phyloP scores from a whole-genome alignment of 2,888 invertebrate genomes.

The Apodemia zela region DNA sequence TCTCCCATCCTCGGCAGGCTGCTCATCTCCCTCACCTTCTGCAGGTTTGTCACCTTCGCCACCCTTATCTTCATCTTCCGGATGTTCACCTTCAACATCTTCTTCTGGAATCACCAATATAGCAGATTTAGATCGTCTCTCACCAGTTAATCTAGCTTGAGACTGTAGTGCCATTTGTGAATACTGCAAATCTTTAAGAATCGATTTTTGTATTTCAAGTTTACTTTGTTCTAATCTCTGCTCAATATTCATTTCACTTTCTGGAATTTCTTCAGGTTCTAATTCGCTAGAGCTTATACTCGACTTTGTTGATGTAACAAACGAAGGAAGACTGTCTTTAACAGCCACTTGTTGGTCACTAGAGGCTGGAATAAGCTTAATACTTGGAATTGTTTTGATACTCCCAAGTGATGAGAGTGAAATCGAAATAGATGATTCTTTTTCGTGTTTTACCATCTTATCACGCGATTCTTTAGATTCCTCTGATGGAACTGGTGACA shows the following conservation, averaged over 20 bases:
- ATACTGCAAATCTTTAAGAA: conserved; percentile 60
- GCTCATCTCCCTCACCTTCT: conserved; percentile 19
- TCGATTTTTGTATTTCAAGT: conserved; percentile 59
- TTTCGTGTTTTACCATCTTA: conserved; percentile 35
- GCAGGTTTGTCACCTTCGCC: too few relatives aligned
- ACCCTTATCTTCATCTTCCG: conserved; percentile 40
- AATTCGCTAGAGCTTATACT: conserved; percentile 35
- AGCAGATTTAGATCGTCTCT: conserved; percentile 39
- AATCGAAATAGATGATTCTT: conserved; percentile 34
- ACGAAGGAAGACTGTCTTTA: conserved; percentile 60
- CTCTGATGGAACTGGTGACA: conserved; percentile 34
- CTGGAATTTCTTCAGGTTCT: conserved; percentile 40
- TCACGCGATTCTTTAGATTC: conserved; percentile 36
- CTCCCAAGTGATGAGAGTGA: conserved; percentile 49
- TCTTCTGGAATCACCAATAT: conserved; percentile 40
- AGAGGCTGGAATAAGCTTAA: conserved; percentile 46
- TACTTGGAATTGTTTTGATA: conserved; percentile 60
- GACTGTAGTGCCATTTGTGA: conserved; percentile 48
- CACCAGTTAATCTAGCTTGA: conserved; percentile 37
- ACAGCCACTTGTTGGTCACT: conserved; percentile 38
- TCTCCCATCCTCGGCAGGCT: conserved; percentile 21
- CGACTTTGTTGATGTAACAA: conserved; percentile 56
- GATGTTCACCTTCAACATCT: conserved; percentile 40
- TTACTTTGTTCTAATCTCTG: conserved; percentile 55
- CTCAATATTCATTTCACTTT: conserved; percentile 43